Evolutionary conservation across 2,888 invertebrate species (phyloP).

Genomic region (Drosophila kambysellisi): DNA sequence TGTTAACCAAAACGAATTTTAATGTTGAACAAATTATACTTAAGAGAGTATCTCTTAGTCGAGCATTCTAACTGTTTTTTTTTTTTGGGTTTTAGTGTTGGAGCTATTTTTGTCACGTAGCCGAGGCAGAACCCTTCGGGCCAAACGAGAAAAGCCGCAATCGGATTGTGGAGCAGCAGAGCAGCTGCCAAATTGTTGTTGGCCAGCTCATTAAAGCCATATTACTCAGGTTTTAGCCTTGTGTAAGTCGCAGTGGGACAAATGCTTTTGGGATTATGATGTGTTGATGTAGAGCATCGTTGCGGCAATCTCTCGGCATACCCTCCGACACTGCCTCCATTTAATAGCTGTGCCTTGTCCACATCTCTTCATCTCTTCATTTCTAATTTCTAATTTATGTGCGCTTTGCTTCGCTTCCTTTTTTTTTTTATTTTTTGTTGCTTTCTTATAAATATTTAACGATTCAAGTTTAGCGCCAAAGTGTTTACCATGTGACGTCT

Average conservation of each 20-base stretch:
- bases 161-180: constrained; percentile 28
- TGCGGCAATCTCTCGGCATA: neutral
- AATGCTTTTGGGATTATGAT: constrained; percentile 66
- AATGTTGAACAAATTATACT: neutral
- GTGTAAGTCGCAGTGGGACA: constrained; percentile 1
- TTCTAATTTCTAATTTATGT: constrained; percentile 46
- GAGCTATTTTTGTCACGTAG: constrained; percentile 14
- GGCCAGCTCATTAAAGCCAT: constrained; percentile 72
- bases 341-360: constrained; percentile 16
- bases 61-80: neutral
- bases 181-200: constrained; percentile 32
- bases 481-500: constrained; percentile 32
- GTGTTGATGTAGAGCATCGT: constrained; percentile 66
- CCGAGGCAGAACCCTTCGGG: neutral
- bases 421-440: constrained; percentile 36
- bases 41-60: neutral
- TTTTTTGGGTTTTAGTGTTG: neutral
- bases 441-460: constrained; percentile 77
- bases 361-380: constrained; percentile 4
- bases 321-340: neutral
- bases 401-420: neutral
- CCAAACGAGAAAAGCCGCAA: constrained; percentile 14
- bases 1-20: neutral
- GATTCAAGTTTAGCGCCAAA: constrained; percentile 68
- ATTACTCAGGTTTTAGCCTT: constrained; percentile 53